Conservation (phyloP, 2,888 invertebrate species). For the Panzeria rudis region DNA sequence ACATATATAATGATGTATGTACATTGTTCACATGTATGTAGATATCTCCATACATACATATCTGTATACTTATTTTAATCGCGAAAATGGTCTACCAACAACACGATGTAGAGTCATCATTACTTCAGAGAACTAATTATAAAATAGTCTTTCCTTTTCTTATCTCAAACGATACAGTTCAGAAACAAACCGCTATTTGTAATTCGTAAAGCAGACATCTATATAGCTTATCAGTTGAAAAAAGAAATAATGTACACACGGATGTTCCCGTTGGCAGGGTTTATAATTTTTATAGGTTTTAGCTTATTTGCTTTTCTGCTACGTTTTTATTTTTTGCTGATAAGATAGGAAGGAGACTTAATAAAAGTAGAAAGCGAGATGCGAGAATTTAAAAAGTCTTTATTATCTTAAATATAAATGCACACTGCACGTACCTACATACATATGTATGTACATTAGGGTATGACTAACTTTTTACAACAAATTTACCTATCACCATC, state of each 20-base stretch:
- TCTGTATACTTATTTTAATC: neutral
- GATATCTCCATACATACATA: no score
- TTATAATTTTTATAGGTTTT: conserved; percentile 65
- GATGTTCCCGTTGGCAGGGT: conserved; percentile 40
- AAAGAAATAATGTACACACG: conserved; percentile 37
- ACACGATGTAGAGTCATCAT: neutral
- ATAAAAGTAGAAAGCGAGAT: conserved; percentile 35
- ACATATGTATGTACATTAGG: no score
- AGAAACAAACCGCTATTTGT: conserved; percentile 52
- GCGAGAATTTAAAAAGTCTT: conserved; percentile 21
- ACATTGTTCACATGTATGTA: no score
- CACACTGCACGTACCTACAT: neutral
- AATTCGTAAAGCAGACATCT: conserved; percentile 43
- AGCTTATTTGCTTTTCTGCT: conserved; percentile 64
- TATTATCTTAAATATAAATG: conserved; percentile 2
- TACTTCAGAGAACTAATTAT: conserved; percentile 4
- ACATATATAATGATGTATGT: no score
- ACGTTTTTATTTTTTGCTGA: conserved; percentile 41
- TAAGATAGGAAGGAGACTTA: conserved; percentile 56
- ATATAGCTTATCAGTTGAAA: conserved; percentile 57
- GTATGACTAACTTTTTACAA: no score
- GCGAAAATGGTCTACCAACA: neutral
- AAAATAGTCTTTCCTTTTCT: conserved; percentile 12
- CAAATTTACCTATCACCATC: no score
- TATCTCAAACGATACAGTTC: conserved; percentile 39